Base-by-base conservation (phyloP, 2,888 invertebrate genomes). In the Leuctra nigra region DNA sequence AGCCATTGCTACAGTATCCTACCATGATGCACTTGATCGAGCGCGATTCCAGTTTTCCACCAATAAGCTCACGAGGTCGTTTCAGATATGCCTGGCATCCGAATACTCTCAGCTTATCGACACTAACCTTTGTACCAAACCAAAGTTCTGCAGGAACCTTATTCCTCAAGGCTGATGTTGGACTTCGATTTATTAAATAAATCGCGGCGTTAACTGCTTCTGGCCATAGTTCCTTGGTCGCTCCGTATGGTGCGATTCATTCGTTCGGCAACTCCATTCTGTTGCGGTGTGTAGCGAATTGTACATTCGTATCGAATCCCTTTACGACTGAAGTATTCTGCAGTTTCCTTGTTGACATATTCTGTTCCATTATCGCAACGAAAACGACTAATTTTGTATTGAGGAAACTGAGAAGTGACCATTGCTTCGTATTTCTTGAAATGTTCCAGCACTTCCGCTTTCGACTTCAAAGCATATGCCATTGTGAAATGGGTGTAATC, bases 361-460 rank as follows among this genome's bases (percentile, higher is more conserved):
- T 68, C 68, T 14, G 44, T 52, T 18, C 65, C 66, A 39, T 65
- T 65, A 59, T 67, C 67, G 7, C 64, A 63, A 25, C 66, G 58
- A 9, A 68, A 54, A 14, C 52, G 57, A 46, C 63, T 63, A 2
- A 66, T 59, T 33, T 48, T 48, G 54, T 64, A 63, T 9, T 35
- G 41, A 1, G 61, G 62, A 16, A 63, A 56, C 38, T 61, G 63
- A 38, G 61, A 25, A 47, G 62, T 63, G 16, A 62, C 61, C 54
- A 63, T 59, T 54, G 62, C 60, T 56, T 66, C 59, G 53, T 63
- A 65, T 14, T 63, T 39, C 47, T 61, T 63, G 23, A 66, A 60
- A n/a, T 53, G 56, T 50, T 61, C 52, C 23, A 61, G 57, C n/a
- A 61, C 59, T 35, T 61, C 63, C 44, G 46, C 53, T 56, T 61